These are phyloP conservation scores for Stenichneumon culpator DNA, from an alignment of 2,888 invertebrate species.

Conservation along the genomic window DNA sequence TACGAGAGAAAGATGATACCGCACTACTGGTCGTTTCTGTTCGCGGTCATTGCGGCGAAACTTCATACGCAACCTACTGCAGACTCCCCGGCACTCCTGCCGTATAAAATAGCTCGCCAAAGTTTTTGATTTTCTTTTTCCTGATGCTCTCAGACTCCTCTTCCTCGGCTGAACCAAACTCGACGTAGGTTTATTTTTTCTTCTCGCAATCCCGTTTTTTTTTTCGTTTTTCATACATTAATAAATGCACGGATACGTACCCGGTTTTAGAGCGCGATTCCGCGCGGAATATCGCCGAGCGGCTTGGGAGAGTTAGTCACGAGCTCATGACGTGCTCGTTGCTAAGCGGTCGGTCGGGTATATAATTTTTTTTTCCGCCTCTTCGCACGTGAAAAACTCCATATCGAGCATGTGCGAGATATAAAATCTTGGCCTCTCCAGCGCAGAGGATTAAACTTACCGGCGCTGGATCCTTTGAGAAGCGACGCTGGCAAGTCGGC, in stretches of 20 bases:
- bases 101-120: constrained; percentile 11
- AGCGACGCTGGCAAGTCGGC: neutral
- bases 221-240: neutral
- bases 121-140: constrained; percentile 12
- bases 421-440: constrained; percentile 10
- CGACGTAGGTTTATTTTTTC: neutral
- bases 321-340: constrained; percentile 48
- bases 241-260: neutral
- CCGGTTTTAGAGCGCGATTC: constrained; percentile 9
- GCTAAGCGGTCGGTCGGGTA: constrained; percentile 34
- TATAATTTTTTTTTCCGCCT: constrained; percentile 21
- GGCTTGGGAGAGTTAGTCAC: constrained; percentile 24
- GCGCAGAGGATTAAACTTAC: neutral
- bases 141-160: neutral
- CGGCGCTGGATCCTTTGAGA: neutral
- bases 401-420: constrained; percentile 25
- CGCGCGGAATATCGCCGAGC: constrained; percentile 14
- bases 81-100: constrained; percentile 14
- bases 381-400: constrained; percentile 19
- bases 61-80: constrained; percentile 44
- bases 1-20: constrained; percentile 60
- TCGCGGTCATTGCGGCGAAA: constrained; percentile 47
- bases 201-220: neutral
- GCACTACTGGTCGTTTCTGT: constrained; percentile 54
- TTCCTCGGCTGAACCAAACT: neutral